Base-by-base conservation (phyloP, 2,888 invertebrate genomes). In the Athalia circularis region DNA sequence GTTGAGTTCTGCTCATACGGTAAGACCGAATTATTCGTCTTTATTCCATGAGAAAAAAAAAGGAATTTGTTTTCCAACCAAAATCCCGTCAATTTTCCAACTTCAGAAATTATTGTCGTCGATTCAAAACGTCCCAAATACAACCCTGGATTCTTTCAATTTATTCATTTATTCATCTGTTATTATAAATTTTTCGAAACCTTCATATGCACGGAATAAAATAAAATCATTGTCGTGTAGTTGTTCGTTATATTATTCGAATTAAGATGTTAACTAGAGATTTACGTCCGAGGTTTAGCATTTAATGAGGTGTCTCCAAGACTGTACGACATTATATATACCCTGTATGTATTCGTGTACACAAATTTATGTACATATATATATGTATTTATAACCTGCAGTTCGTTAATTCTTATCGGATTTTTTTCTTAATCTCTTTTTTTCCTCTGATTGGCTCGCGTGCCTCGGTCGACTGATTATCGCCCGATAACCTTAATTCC, bases 351-450 rank as follows among this genome's bases (percentile, higher is more conserved):
- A 59, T 52, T 13, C 43, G 13, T 7, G 13, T 59, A 59, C 3
- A 3, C 13, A 13, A n/a, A 15, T 61, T 7, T 61, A 13, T 13
- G 13, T 61, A 61, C 5, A 61, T 61, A 15, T 61, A 13, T 61
- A 7, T 61, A 61, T 61, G 52, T 52, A 52, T 52, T 7, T 52
- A 52, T 52, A 11, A 65, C 47, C 13, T 54, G 13, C 70, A 50
- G 81, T 75, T 79, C 82, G 81, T 82, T 84, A 83, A 87, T 87
- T 86, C 85, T 86, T 86, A 87, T 86, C 85, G 83, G 78, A 77
- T 75, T 82, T 82, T 84, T 29, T 29, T 29, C 29, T 29, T 29
- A 29, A 29, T 29, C 29, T 29, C 29, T 29, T 29, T 29, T 29
- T 29, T 29, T 29, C 29, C 29, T 29, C 29, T 82, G 85, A 85